Conservation (phyloP, 2,113 vertebrate genomes). For the Calcarius ornatus region DNA sequence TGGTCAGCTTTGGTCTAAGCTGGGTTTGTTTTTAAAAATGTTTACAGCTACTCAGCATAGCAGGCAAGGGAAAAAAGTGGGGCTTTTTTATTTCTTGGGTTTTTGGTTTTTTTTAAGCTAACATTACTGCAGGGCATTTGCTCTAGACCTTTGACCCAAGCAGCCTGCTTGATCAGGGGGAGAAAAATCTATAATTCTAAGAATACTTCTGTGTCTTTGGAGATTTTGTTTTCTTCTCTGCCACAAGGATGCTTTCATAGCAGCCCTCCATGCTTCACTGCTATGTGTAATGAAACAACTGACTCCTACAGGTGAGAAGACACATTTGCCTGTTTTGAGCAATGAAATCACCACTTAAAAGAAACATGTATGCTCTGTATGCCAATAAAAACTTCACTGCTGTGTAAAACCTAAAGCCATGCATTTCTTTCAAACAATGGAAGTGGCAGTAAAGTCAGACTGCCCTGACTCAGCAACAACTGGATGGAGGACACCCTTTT, state of each 20-base stretch:
- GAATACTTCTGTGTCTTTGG: background rate
- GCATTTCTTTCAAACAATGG: rapidly evolving
- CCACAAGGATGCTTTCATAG: background rate
- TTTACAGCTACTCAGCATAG: background rate
- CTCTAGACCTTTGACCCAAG: background rate
- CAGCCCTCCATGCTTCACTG: background rate
- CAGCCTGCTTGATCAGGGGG: background rate
- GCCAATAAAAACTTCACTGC: background rate
- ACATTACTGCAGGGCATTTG: background rate
- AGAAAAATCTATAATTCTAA: background rate
- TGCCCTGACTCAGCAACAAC: background rate
- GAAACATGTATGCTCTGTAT: background rate
- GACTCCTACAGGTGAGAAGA: background rate
- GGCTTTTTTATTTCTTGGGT: background rate
- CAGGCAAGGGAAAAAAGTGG: background rate
- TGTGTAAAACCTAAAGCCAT: background rate
- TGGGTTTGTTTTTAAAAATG: background rate
- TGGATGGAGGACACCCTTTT: background rate
- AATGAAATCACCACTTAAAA: background rate
- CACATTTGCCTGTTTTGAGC: background rate
- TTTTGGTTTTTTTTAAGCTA: background rate
- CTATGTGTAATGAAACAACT: background rate
- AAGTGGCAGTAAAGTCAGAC: background rate
- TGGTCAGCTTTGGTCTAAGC: background rate
- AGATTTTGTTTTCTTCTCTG: background rate